Percentiles rank a stretch among this genome's conserved stretches.
These are phyloP conservation scores for Corythornis cristatus DNA, from an alignment of 2,113 vertebrate species.

Conservation along the genomic window DNA sequence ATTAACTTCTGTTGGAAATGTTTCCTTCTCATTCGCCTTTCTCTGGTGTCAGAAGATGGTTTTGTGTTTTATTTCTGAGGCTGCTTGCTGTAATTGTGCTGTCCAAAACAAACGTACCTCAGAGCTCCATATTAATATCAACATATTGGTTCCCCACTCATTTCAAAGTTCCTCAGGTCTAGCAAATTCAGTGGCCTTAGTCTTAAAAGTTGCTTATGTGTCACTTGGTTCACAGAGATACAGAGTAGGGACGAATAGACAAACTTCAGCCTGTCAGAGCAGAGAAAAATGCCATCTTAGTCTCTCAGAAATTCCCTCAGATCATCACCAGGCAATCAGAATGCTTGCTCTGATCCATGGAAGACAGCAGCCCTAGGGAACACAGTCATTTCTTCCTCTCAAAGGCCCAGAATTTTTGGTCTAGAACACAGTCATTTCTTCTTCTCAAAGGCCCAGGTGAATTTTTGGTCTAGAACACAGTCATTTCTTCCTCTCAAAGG, in stretches of 20 bases:
- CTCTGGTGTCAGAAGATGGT: not conserved
- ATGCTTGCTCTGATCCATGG: not conserved
- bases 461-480: not conserved
- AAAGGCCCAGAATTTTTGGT: not conserved
- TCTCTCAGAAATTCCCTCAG: not conserved
- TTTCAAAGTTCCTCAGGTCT: not conserved
- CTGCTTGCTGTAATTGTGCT: not conserved
- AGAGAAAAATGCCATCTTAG: not conserved
- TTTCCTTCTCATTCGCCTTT: not conserved
- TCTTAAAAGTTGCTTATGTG: not conserved
- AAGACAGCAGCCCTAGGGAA: not conserved
- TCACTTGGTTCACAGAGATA: not conserved
- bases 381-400: not conserved
- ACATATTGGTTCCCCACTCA: not conserved
- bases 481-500: not conserved
- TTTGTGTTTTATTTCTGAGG: not conserved
- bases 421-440: not conserved
- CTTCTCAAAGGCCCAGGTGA: not conserved
- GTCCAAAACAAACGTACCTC: not conserved
- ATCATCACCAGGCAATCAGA: not conserved
- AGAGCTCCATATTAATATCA: not conserved
- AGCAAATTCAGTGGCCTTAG: not conserved
- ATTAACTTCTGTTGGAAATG: not conserved
- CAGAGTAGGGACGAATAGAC: not conserved
- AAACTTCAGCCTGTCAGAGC: not conserved